Percentiles rank a stretch among this genome's conserved stretches.
phyloP scores from a whole-genome alignment of 2,113 vertebrate species.

The Morone chrysops region DNA sequence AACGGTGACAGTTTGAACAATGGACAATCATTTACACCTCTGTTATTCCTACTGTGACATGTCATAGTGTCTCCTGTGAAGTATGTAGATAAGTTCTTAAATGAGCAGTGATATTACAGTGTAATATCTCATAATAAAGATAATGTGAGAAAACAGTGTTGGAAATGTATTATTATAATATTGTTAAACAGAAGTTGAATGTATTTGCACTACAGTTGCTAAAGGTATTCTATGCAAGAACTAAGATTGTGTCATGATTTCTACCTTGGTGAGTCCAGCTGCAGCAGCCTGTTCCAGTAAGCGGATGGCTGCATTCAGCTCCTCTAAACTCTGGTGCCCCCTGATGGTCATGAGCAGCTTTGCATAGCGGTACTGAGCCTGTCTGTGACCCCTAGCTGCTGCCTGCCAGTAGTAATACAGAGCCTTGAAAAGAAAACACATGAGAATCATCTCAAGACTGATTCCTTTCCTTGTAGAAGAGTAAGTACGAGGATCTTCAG shows the following conservation, averaged over 20 bases:
- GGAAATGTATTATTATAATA: no score
- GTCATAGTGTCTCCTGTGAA: no score
- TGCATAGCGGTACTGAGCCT: conserved; percentile 92
- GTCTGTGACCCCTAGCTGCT: conserved; percentile 85
- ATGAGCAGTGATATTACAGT: no score
- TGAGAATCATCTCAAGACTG: background rate
- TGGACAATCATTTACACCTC: no score
- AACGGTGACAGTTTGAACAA: no score
- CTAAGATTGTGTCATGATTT: background rate
- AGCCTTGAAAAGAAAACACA: conserved; percentile 83
- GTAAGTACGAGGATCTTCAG: background rate
- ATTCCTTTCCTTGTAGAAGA: background rate
- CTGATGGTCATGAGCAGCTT: conserved; percentile 85
- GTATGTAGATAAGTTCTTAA: no score
- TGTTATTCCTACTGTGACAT: no score
- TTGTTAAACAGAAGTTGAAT: background rate
- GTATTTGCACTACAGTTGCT: background rate
- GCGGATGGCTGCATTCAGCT: conserved; percentile 76
- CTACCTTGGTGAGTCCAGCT: conserved; percentile 89
- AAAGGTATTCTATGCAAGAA: background rate
- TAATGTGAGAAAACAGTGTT: no score
- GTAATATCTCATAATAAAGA: no score
- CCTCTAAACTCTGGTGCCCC: conserved; percentile 61
- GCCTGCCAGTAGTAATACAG: conserved; percentile 87
- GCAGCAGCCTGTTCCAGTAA: conserved; percentile 87